phyloP scores from a whole-genome alignment of 1,140 invertebrate genomes.

The Daktulosphaira vitifoliae region DNA sequence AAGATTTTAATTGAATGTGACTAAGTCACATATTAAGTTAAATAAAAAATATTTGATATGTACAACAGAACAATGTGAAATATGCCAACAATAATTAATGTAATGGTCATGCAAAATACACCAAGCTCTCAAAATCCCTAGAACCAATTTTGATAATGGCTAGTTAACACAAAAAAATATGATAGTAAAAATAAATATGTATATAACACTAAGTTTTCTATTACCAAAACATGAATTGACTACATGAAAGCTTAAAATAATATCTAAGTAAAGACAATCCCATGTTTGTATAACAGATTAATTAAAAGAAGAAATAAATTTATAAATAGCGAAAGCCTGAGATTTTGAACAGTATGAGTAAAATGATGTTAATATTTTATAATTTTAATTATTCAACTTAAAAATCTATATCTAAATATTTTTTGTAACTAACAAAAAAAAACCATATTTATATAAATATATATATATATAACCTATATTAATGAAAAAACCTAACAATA shows the following conservation, averaged over 20 bases:
- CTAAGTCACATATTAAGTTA: no score
- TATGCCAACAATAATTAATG: slow-evolving; percentile 8
- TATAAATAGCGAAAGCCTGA: slow-evolving; percentile 33
- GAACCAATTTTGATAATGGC: background rate
- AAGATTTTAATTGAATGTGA: no score
- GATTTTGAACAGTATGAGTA: slow-evolving; percentile 16
- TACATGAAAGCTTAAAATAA: slow-evolving; percentile 14
- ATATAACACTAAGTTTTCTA: background rate
- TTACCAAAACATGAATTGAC: background rate
- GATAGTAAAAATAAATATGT: background rate
- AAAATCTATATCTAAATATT: slow-evolving; percentile 18
- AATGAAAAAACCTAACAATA: slow-evolving; percentile 12
- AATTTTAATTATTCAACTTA: slow-evolving; percentile 29
- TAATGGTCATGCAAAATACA: slow-evolving; percentile 29
- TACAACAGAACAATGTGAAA: slow-evolving; percentile 24
- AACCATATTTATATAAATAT: background rate
- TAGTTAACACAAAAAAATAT: background rate
- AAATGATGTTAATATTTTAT: slow-evolving; percentile 31
- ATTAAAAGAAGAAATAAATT: slow-evolving; percentile 30
- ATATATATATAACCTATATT: no score
- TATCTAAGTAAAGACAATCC: slow-evolving; percentile 10
- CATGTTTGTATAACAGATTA: slow-evolving; percentile 22
- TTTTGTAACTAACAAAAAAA: slow-evolving; percentile 1
- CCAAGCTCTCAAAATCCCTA: slow-evolving; percentile 23
- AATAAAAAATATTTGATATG: no score